These are phyloP conservation scores for Clarias batrachus DNA, from an alignment of 2,113 vertebrate genomes.

Conservation along the genomic window DNA sequence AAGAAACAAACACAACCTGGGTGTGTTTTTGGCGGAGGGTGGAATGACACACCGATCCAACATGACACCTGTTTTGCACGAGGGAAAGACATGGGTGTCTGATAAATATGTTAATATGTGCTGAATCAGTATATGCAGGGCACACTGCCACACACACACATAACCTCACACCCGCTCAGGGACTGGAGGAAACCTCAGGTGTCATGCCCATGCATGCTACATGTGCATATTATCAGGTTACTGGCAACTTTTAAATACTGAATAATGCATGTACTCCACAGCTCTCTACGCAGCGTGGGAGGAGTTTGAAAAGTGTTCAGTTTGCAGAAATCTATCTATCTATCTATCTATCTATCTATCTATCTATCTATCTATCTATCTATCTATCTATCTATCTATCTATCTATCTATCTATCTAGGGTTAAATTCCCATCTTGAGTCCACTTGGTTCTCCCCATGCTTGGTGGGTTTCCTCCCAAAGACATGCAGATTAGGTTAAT, in stretches of 20 bases:
- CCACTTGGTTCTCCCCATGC: too few relatives aligned
- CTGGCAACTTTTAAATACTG: neutral
- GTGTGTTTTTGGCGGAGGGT: neutral
- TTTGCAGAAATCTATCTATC: neutral
- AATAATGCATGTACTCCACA: neutral
- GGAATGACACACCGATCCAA: neutral
- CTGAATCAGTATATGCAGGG: slow-evolving; percentile 63
- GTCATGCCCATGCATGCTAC: neutral
- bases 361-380: too few relatives aligned
- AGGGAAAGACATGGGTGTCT: slow-evolving; percentile 58
- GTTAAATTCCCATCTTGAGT: too few relatives aligned
- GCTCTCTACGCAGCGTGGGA: neutral
- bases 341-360: neutral
- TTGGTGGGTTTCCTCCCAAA: too few relatives aligned
- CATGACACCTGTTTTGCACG: slow-evolving; percentile 62
- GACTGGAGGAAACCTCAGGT: slow-evolving; percentile 44
- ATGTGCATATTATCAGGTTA: neutral
- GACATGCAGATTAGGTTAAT: too few relatives aligned
- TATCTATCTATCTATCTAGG: too few relatives aligned
- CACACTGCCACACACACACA: slow-evolving; percentile 13
- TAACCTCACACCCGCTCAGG: slow-evolving; percentile 27
- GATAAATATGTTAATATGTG: slow-evolving; percentile 58
- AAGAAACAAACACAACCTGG: neutral
- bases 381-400: neutral
- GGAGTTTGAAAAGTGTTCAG: neutral